Percentiles rank a stretch among this genome's conserved stretches.
These are phyloP conservation scores for Myrmecophaga tridactyla DNA, from an alignment of 2,113 vertebrate genomes.

Conservation along the genomic window DNA sequence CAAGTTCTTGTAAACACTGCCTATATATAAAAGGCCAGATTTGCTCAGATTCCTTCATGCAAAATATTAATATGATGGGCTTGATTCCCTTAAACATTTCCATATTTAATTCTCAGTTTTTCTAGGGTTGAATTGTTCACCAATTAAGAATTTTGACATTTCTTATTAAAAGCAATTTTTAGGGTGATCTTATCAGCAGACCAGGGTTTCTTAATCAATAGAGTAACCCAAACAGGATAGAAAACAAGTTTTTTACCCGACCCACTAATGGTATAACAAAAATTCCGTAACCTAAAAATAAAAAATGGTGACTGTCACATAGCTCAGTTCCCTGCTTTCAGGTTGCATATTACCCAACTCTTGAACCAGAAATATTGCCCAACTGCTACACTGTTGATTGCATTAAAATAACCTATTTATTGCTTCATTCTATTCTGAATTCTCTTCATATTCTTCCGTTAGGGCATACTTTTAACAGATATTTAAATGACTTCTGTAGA, in stretches of 20 bases:
- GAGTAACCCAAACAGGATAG: not conserved
- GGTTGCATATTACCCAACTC: not conserved
- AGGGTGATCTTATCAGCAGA: not conserved
- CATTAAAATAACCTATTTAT: not conserved
- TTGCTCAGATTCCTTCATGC: not conserved
- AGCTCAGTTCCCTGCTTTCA: not conserved
- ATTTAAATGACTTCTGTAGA: not conserved
- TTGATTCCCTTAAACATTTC: not conserved
- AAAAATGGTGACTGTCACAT: not conserved
- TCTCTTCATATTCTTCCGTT: not conserved
- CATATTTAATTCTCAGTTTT: not conserved
- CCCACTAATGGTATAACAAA: not conserved
- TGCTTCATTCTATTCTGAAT: not conserved
- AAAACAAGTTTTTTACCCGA: not conserved
- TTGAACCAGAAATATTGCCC: not conserved
- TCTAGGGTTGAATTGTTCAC: not conserved
- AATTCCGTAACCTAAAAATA: not conserved
- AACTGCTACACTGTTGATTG: not conserved
- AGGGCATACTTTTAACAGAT: not conserved
- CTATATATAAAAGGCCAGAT: not conserved
- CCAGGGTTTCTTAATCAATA: not conserved
- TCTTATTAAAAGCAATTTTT: not conserved
- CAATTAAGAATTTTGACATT: not conserved
- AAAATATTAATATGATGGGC: not conserved
- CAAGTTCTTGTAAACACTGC: not conserved